Percentiles rank a stretch among this genome's conserved stretches.
Conservation (phyloP, 2,113 vertebrate species). For the Conger conger region DNA sequence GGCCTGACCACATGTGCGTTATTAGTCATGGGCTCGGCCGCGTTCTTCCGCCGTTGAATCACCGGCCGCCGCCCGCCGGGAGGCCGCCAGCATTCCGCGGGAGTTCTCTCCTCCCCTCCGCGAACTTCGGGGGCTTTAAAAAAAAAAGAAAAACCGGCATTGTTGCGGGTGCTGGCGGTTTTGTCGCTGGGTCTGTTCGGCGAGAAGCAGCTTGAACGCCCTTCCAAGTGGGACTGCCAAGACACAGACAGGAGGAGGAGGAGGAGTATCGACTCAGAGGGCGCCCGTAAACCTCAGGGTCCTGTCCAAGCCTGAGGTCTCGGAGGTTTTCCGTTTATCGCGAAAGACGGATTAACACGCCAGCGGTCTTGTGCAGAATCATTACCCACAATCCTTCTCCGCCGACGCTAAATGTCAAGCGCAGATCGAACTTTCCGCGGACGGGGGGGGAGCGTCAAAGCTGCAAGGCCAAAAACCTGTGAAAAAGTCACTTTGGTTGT, state of each 20-base stretch:
- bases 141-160: neutral
- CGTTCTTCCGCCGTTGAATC: slow-evolving; percentile 56
- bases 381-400: neutral
- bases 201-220: neutral
- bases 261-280: neutral
- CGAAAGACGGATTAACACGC: neutral
- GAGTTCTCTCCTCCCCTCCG: neutral
- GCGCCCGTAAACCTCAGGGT: neutral
- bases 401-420: neutral
- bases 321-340: neutral
- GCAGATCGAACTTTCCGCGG: neutral
- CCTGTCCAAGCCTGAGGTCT: neutral
- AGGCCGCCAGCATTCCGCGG: neutral
- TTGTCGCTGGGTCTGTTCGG: neutral
- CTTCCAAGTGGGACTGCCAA: neutral
- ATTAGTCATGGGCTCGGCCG: slow-evolving; percentile 47
- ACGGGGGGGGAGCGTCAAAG: neutral
- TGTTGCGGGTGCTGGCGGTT: neutral
- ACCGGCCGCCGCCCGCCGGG: neutral
- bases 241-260: too few relatives aligned
- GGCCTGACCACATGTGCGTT: slow-evolving; percentile 42
- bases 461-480: neutral
- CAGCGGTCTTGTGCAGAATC: neutral
- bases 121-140: neutral
- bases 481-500: neutral